A percentile compares a stretch with the other conserved stretches of the same genome.
Conservation (phyloP, 1,140 invertebrate genomes). For the Centruroides sculpturatus region DNA sequence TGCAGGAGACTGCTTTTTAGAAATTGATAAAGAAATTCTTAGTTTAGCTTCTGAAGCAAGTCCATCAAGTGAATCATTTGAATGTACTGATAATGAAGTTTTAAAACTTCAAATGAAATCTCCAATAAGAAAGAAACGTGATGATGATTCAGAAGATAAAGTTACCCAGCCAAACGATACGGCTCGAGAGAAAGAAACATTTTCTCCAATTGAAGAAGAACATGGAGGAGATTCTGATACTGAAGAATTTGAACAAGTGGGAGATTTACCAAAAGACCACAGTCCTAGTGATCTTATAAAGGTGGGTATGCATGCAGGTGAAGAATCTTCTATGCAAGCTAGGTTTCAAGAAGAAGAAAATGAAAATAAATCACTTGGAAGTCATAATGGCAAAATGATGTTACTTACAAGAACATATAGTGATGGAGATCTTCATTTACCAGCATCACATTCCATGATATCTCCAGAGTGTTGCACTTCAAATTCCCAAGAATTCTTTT, state of each 20-base stretch:
- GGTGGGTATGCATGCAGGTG: not conserved
- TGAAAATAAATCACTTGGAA: not conserved
- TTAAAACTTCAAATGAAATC: too few species aligned
- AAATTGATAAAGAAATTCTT: too few species aligned
- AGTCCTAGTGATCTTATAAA: not conserved
- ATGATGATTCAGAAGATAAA: too few species aligned
- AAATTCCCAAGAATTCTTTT: constrained; percentile 44
- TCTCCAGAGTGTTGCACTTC: not conserved
- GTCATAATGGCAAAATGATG: not conserved
- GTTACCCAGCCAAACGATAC: too few species aligned
- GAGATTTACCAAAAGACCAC: constrained; percentile 14
- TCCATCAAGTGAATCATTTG: not conserved
- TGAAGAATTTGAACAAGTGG: constrained; percentile 65
- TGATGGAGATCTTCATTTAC: not conserved
- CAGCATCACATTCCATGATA: not conserved
- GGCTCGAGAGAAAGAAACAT: not conserved
- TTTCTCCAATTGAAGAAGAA: not conserved
- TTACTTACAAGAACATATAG: not conserved
- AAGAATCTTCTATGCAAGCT: not conserved
- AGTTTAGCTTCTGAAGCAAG: not conserved
- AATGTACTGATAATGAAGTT: too few species aligned
- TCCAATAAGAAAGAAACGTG: too few species aligned
- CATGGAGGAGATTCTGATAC: constrained; percentile 48
- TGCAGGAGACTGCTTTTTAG: not conserved
- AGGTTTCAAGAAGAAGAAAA: not conserved